Base-by-base conservation (phyloP, 2,888 invertebrate genomes). In the Chelonus formosanus region DNA sequence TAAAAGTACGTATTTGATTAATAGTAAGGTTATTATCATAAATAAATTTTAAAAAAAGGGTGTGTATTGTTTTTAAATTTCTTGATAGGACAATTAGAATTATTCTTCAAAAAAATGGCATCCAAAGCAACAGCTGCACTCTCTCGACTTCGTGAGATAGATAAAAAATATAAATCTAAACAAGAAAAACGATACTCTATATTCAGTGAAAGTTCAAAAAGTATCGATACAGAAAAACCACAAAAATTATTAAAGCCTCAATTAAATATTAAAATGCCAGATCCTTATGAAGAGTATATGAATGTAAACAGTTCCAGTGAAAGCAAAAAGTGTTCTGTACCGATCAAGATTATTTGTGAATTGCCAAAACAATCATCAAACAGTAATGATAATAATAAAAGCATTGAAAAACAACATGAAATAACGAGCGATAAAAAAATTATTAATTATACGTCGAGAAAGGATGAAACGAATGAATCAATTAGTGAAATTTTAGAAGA, bases 91-190 rank as follows among this genome's bases (percentile, higher is more conserved):
- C 4, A 4, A 6, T n/a, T 20, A 1, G 2, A 20, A 20, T 20
- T 20, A 20, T 20, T 20, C 20, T 20, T 2, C 2, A 20, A 20
- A n/a, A 81, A 79, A 78, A 72, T 76, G 60, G 66, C 67, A 3
- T 80, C 80, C 1, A 81, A 77, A 68, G 77, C 80, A 31, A 74
- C 75, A 2, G 78, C 75, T 3, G 80, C 76, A 45, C 69, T 82
- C 43, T 61, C 72, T 66, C 74, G 77, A 3, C 59, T 82, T 5
- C 78, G 77, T 44, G 79, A 82, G 68, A 81, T 82, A 31, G 81
- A 82, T 57, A 70, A 73, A 40, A 82, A 82, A 65, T 82, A 81
- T 57, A 80, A 75, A 63, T 63, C 68, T 3, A 75, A 74, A 52
- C 61, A 67, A 61, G 44, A 67, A 20, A 59, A 71, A 31, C 20